These are phyloP conservation scores for Carcina quercana DNA, from an alignment of 2,888 invertebrate genomes.

Conservation along the genomic window DNA sequence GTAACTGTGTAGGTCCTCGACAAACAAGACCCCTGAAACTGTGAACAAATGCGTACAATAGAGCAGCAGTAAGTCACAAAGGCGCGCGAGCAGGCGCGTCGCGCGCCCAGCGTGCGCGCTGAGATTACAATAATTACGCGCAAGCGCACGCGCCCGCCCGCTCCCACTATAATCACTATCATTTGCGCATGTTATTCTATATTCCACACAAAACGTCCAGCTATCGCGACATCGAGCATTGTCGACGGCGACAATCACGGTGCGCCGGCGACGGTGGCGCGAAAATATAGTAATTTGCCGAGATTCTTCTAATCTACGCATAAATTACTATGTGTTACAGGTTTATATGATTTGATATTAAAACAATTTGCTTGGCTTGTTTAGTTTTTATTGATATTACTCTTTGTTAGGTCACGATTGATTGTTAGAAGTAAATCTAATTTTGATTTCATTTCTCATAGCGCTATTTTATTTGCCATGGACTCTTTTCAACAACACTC, in stretches of 20 bases:
- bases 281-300: constrained; percentile 3
- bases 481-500: no score
- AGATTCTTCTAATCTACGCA: neutral
- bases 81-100: constrained; percentile 17
- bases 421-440: no score
- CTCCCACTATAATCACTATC: constrained; percentile 62
- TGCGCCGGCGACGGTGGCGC: neutral
- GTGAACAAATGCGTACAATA: no score
- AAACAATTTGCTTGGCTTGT: no score
- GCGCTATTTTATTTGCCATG: no score
- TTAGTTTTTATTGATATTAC: no score
- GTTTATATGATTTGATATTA: no score
- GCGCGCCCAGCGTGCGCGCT: constrained; percentile 35
- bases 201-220: constrained; percentile 55
- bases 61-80: constrained; percentile 20
- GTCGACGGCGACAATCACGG: constrained; percentile 13
- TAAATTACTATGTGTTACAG: no score
- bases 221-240: constrained; percentile 50
- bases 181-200: constrained; percentile 70
- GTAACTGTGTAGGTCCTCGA: no score
- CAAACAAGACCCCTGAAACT: no score
- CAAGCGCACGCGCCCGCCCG: constrained; percentile 55
- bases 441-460: no score
- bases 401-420: no score
- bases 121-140: constrained; percentile 70